Base-by-base conservation (phyloP, 2,888 invertebrate species). In the Caenorhabditis japonica region DNA sequence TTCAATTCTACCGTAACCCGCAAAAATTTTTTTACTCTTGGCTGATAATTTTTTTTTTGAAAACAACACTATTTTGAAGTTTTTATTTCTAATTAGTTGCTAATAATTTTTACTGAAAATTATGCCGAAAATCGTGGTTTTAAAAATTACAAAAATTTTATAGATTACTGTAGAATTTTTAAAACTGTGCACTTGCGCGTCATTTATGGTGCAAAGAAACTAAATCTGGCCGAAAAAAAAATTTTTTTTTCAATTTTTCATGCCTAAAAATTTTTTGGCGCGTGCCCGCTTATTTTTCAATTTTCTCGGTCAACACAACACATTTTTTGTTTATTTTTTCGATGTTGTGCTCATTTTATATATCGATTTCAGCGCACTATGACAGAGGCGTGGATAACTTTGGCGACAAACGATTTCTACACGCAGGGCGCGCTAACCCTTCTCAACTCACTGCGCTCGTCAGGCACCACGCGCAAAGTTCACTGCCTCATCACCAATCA, bases 321-420 rank as follows among this genome's bases (percentile, higher is more conserved):
- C n/a, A n/a, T n/a, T n/a, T 49, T 49, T 30, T 13, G 43, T 19
- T 43, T 23, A n/a, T n/a, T n/a, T n/a, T n/a, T n/a, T n/a, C n/a
- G n/a, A n/a, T n/a, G n/a, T n/a, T n/a, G n/a, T n/a, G 3, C 38
- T 8, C 15, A 3, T 39, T n/a, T 39, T 33, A n/a, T 34, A 36
- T 23, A 23, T 27, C 46, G 10, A 23, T 4, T 7, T 34, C 34
- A 3, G 10, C 4, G 10, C 4, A 56, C 7, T 15, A 81, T 79
- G 82, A 58, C 73, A 3, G 76, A 80, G 47, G 97, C 97, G 89
- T 99, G 95, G 94, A 97, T 99, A 86, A 99, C 99, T 82, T 91
- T 99, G 88, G 95, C 97, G 79, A 99, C 99, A 84, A 99, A 97
- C 91, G 99, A 99, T 90, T 93, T 94, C 46, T 99, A 99, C 89